These are phyloP conservation scores for Porites evermanni DNA, from an alignment of 92 coral and sea anemone species.

Conservation along the genomic window DNA sequence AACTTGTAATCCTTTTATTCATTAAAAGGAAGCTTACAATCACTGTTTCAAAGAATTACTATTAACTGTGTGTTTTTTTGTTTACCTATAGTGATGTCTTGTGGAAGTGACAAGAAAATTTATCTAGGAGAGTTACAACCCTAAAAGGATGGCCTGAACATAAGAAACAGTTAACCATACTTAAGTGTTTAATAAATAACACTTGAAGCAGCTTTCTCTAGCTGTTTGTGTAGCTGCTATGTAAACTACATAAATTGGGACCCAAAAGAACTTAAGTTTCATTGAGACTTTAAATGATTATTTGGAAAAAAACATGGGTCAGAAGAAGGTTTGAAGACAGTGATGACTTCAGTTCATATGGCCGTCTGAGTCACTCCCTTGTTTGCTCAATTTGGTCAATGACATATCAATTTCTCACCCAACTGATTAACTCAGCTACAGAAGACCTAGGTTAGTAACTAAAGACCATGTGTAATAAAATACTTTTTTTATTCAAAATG, in stretches of 20 bases:
- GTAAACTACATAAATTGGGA: background rate
- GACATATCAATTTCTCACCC: too few relatives aligned
- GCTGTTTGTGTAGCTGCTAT: background rate
- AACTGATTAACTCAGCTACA: too few relatives aligned
- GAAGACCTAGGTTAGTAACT: background rate
- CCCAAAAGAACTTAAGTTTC: background rate
- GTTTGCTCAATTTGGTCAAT: too few relatives aligned
- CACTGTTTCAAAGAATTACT: background rate
- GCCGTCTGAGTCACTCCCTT: too few relatives aligned
- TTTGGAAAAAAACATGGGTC: too few relatives aligned
- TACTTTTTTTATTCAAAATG: background rate
- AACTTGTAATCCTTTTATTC: background rate
- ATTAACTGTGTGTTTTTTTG: background rate
- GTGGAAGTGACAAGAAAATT: conserved; percentile 96
- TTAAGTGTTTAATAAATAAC: background rate
- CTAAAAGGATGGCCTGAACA: conserved; percentile 7
- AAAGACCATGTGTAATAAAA: background rate
- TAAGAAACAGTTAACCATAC: background rate
- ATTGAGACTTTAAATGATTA: background rate
- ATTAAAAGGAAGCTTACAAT: background rate
- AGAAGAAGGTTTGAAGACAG: too few relatives aligned
- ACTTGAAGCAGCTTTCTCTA: background rate
- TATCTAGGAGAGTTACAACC: conserved; percentile 94
- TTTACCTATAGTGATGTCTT: conserved; percentile 81
- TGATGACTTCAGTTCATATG: too few relatives aligned